Evolutionary conservation across 1,140 invertebrate genomes (phyloP), one percentile per base, ranked within the genome.

Genomic region (Scaptomyza hsui): DNA sequence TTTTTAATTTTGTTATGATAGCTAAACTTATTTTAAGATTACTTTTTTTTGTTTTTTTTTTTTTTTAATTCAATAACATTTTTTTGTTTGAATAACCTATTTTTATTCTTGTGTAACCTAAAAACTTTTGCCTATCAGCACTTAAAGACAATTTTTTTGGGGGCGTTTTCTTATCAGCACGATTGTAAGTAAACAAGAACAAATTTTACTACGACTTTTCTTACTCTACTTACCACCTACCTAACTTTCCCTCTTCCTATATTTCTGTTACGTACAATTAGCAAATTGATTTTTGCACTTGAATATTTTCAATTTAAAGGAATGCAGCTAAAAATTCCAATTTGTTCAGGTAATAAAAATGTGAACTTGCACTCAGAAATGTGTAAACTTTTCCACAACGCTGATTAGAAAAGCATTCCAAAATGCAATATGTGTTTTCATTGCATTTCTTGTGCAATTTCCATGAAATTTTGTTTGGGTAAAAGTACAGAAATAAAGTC

Each of bases 81-180:
- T 15, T 3, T 6, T 13, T 39, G n/a, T 5, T 6, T 35, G 10
- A 19, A 1, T 19, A 24, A n/a, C n/a, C n/a, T n/a, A n/a, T n/a
- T n/a, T n/a, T n/a, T n/a, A n/a, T n/a, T n/a, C n/a, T n/a, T n/a
- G n/a, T n/a, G n/a, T n/a, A n/a, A n/a, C n/a, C n/a, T n/a, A n/a
- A 44, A 9, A 16, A 15, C 16, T 26, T 51, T 65, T 26, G 15
- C 21, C 44, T 72, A 72, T 72, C 68, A 65, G 53, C 68, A 71
- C 61, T 56, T 42, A 56, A 42, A 64, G 35, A 26, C 48, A 35
- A 19, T 52, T 29, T 49, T 61, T 49, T 37, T 26, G 39, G 13
- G 19, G 26, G 29, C 26, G 37, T 44, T 12, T 52, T 4, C 48
- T 72, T 72, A 72, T 72, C 61, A 59, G 29, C 5, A 16, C 13